A percentile compares a stretch with the other conserved stretches of the same genome.
Conservation (phyloP, 2,888 invertebrate species). For the Phyto melanocephala region DNA sequence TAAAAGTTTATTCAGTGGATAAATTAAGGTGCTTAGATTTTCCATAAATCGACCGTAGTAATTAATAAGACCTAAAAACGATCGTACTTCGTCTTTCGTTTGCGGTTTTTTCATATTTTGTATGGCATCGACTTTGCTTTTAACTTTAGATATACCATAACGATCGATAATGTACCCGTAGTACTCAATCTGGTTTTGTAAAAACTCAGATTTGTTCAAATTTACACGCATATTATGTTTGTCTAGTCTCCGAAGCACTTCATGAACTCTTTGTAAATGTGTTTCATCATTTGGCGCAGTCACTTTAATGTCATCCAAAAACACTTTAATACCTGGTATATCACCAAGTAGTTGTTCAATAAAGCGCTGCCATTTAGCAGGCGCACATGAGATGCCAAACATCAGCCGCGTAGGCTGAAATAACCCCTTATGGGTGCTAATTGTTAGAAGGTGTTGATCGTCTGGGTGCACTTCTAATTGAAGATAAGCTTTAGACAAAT, state of each 20-base stretch:
- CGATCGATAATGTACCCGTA: constrained; percentile 70
- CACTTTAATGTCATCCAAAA: not conserved
- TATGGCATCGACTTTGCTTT: constrained; percentile 70
- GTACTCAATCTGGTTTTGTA: constrained; percentile 66
- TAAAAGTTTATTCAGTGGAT: constrained; percentile 23
- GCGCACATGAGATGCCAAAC: constrained; percentile 72
- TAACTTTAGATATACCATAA: constrained; percentile 70
- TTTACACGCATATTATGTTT: constrained; percentile 68
- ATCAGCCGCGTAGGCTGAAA: constrained; percentile 71
- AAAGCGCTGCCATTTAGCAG: constrained; percentile 70
- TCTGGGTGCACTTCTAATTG: constrained; percentile 71
- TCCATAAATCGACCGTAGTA: not conserved
- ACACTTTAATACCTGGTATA: constrained; percentile 65
- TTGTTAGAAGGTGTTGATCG: constrained; percentile 70
- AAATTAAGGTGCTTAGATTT: too few relatives aligned
- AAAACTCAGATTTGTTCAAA: constrained; percentile 68
- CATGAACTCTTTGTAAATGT: not conserved
- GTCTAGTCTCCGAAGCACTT: constrained; percentile 65
- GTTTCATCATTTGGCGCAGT: too few relatives aligned
- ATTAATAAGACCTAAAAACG: too few relatives aligned
- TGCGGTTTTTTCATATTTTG: too few relatives aligned
- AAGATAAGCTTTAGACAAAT: constrained; percentile 72
- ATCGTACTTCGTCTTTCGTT: too few relatives aligned
- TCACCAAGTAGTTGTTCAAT: constrained; percentile 69
- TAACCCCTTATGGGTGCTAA: constrained; percentile 74